Evolutionary conservation across 1,140 invertebrate species (phyloP).

Genomic region (Saccostrea cuccullata): DNA sequence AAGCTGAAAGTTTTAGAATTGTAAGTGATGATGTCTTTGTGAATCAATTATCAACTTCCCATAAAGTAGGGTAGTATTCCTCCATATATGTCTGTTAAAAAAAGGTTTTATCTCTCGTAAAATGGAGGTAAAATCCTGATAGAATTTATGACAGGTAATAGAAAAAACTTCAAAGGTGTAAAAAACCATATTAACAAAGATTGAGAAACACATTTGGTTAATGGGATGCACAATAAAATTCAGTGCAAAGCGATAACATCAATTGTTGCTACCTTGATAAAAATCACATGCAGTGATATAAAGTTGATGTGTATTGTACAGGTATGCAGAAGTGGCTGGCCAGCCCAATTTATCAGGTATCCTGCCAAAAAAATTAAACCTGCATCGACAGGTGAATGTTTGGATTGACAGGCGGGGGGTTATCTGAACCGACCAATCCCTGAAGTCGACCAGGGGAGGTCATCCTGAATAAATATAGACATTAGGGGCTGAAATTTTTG

Average conservation of each 20-base stretch:
- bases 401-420: slow-evolving; percentile 15
- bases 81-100: neutral
- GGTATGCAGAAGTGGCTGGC: slow-evolving; percentile 11
- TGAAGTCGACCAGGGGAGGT: slow-evolving; percentile 9
- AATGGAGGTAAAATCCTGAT: neutral
- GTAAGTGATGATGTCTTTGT: slow-evolving; percentile 44
- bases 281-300: slow-evolving; percentile 22
- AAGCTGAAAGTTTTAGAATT: slow-evolving; percentile 45
- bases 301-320: neutral
- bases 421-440: slow-evolving; percentile 17
- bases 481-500: neutral
- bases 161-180: neutral
- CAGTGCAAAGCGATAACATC: slow-evolving; percentile 21
- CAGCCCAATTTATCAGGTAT: slow-evolving; percentile 27
- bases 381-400: neutral
- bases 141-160: slow-evolving; percentile 1
- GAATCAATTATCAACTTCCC: neutral
- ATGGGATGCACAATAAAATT: slow-evolving; percentile 34
- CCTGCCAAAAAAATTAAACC: slow-evolving; percentile 12
- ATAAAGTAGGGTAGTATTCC: neutral
- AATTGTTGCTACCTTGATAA: slow-evolving; percentile 16
- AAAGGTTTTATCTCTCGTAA: neutral
- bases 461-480: slow-evolving; percentile 16
- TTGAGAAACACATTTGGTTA: neutral
- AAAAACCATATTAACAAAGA: slow-evolving; percentile 2